These are phyloP conservation scores for Leucoptera coffeella DNA, from an alignment of 2,888 invertebrate genomes.

Conservation along the genomic window DNA sequence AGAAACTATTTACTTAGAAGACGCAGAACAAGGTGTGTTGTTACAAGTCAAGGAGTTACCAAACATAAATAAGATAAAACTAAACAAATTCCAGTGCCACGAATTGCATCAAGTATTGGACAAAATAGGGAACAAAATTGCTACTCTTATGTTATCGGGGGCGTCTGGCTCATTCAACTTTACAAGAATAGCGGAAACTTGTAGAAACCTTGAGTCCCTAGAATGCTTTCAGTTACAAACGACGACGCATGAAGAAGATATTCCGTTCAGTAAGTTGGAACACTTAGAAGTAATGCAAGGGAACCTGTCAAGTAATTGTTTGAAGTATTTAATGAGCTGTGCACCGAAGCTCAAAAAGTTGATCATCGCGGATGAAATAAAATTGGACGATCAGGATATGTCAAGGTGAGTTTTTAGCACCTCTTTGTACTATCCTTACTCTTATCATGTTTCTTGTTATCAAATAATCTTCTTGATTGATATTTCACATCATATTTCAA, in stretches of 20 bases:
- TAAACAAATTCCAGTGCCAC: conserved; percentile 56
- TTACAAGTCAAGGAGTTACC: conserved; percentile 38
- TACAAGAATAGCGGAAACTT: conserved; percentile 51
- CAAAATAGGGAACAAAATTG: conserved; percentile 45
- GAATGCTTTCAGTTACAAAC: conserved; percentile 64
- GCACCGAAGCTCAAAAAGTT: conserved; percentile 55
- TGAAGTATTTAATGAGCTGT: conserved; percentile 57
- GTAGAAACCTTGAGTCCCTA: conserved; percentile 54
- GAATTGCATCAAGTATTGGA: conserved; percentile 55
- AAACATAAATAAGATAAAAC: conserved; percentile 50
- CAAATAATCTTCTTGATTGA: too few relatives aligned
- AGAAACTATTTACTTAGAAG: conserved; percentile 61
- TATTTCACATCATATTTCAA: too few relatives aligned
- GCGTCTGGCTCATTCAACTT: conserved; percentile 54
- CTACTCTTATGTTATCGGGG: conserved; percentile 53
- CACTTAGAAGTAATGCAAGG: conserved; percentile 63
- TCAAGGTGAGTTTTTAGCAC: conserved; percentile 47
- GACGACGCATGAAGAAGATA: conserved; percentile 47
- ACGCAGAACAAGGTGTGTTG: conserved; percentile 52
- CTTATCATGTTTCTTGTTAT: too few relatives aligned
- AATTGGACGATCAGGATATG: conserved; percentile 62
- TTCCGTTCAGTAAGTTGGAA: conserved; percentile 55
- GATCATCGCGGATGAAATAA: conserved; percentile 59
- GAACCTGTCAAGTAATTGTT: conserved; percentile 47
- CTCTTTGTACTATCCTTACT: too few relatives aligned